Conservation (phyloP, 2,888 invertebrate genomes). For the Chromoteleia sp. region DNA sequence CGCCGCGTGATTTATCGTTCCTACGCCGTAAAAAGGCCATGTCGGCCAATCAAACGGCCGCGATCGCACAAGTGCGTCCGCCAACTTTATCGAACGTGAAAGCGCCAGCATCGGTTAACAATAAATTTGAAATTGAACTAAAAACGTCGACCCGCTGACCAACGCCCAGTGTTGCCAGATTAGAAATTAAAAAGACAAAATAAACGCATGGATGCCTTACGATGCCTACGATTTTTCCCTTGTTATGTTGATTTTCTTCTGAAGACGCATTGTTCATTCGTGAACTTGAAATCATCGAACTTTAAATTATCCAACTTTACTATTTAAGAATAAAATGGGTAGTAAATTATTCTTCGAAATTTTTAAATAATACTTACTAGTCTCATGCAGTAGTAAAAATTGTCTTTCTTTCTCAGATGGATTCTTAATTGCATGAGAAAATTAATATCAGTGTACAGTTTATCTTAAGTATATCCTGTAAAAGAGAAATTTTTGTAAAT, state of each 20-base stretch:
- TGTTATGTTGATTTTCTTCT: neutral
- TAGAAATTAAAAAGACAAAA: slow-evolving; percentile 22
- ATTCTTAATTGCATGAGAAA: too few relatives aligned
- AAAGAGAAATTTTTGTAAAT: too few relatives aligned
- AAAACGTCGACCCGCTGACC: slow-evolving; percentile 80
- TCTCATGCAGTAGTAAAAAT: too few relatives aligned
- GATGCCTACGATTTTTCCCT: slow-evolving; percentile 8
- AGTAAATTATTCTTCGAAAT: too few relatives aligned
- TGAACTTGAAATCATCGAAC: slow-evolving; percentile 31
- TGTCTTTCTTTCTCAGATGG: too few relatives aligned
- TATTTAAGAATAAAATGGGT: too few relatives aligned
- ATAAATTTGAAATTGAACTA: slow-evolving; percentile 77
- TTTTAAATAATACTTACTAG: too few relatives aligned
- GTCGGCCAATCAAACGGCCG: slow-evolving; percentile 54
- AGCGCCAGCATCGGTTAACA: slow-evolving; percentile 73
- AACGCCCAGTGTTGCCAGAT: slow-evolving; percentile 68
- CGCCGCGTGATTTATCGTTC: slow-evolving; percentile 60
- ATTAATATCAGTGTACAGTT: too few relatives aligned
- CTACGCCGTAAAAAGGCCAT: slow-evolving; percentile 52
- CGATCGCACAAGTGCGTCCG: slow-evolving; percentile 57
- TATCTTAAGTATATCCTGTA: too few relatives aligned
- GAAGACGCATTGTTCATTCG: neutral
- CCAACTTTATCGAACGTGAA: slow-evolving; percentile 57
- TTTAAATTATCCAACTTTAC: too few relatives aligned
- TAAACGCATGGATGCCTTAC: neutral